Base-by-base conservation (phyloP, 2,797 vertebrate genomes). In the Periparus ater region DNA sequence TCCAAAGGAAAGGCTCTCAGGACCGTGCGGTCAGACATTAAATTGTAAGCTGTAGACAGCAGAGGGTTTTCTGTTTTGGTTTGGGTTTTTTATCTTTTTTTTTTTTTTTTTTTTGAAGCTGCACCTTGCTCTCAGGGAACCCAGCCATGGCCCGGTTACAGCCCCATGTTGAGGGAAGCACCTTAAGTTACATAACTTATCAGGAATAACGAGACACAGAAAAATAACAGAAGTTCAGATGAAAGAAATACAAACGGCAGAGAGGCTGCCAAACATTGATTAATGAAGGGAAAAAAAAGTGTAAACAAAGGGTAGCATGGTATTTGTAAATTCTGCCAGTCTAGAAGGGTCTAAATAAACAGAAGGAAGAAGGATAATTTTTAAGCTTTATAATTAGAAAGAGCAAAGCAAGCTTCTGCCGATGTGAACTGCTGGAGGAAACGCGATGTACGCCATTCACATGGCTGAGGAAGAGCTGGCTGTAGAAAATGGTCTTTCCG, bases 121-220 rank as follows among this genome's bases (percentile, higher is more conserved):
- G 95, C 93, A 96, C 95, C 96, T 96, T 96, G 93, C 93, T 93
- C 50, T 77, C 50, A 91, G 61, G 80, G 83, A 91, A 58, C 18
- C 15, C 45, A 38, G 77, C 51, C 76, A 80, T 1, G 17, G 62
- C 42, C 15, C 1, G 4, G 4, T 38, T 57, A 63, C 3, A 86
- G 53, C 29, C 36, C 60, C 27, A 3, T 4, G 44, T 27, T 61
- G 54, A 88, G 30, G 20, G 47, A 81, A 83, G 57, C 58, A 50
- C 77, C 93, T 53, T 22, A 72, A 75, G 81, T 62, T 51, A 85
- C 81, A 71, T 17, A 67, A 68, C 18, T 65, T 42, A 83, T 27
- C 10, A 71, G 75, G 61, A 91, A 54, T 48, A 95, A 91, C 4
- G 74, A 73, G 63, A 65, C 22, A 40, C 22, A 61, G 32, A 87